Base-by-base conservation (phyloP, 2,888 invertebrate genomes). In the Zaprionus obscuricornis region DNA sequence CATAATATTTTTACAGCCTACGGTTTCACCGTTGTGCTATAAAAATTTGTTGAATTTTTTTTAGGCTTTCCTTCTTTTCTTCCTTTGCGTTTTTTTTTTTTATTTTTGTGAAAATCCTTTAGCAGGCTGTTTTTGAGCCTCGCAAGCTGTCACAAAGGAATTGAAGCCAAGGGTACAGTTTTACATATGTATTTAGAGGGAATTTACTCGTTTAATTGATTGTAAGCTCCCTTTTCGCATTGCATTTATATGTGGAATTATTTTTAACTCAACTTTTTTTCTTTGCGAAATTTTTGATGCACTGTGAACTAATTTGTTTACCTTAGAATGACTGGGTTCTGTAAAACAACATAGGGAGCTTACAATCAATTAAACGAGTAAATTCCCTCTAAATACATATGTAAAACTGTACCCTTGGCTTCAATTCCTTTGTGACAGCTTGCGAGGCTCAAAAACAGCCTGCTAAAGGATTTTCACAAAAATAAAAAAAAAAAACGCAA, bases 11-110 rank as follows among this genome's bases (percentile, higher is more conserved):
- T n/a, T n/a, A n/a, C n/a, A n/a, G n/a, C n/a, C n/a, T n/a, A n/a
- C n/a, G n/a, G n/a, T 46, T 66, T 42, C 13, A 33, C 17, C 18
- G 20, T 16, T 20, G 14, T 2, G 27, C 24, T 17, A 36, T 10
- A n/a, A 11, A 29, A 62, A 68, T 60, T 31, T 24, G 17, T 18
- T 14, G n/a, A 4, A 40, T 33, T 27, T 26, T 17, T 16, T 36
- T 8, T 11, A 20, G n/a, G n/a, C n/a, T n/a, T n/a, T n/a, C n/a
- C n/a, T n/a, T n/a, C n/a, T n/a, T n/a, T n/a, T n/a, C n/a, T n/a
- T n/a, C n/a, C n/a, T n/a, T n/a, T 3, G 7, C 6, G 0, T 1
- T 5, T n/a, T 24, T 31, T 18, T 31, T 4, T 26, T 18, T 10
- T 24, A 14, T 13, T 1, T 3, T n/a, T 4, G 18, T 13, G 10